Base-by-base conservation (phyloP, 1,140 invertebrate genomes). In the Saccostrea cuccullata region DNA sequence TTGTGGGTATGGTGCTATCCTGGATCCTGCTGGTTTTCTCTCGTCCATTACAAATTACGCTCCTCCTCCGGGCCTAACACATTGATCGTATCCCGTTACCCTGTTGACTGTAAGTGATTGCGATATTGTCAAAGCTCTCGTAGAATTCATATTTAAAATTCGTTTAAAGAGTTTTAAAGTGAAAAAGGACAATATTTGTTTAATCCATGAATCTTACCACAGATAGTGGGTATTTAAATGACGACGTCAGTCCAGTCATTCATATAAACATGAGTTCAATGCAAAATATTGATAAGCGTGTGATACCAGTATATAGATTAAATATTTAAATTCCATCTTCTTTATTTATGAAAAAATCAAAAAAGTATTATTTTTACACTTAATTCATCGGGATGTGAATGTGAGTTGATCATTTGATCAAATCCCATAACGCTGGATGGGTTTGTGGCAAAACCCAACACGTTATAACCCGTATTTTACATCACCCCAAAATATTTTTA, bases 161-260 rank as follows among this genome's bases (percentile, higher is more conserved):
- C 13, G 23, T 12, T 13, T 36, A 26, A 67, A 30, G 70, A 36
- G 8, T 30, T 77, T 77, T 77, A 30, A 77, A 77, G 70, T 9
- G 1, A 30, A 26, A 77, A 36, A 77, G 70, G 30, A 77, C 47
- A 77, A 77, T 77, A 77, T 77, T 77, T 77, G 70, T 77, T 40
- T 77, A 77, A 30, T 36, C 30, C 15, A 26, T 77, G 70, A 26
- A 77, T 77, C 70, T 15, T 2, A 9, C 23, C 15, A 30, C 2
- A 77, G 70, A 77, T 40, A 77, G 70, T 77, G 70, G 26, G 26
- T 36, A 77, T 77, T 77, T 77, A 77, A 77, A 77, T 47, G 23
- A 67, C n/a, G 60, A 64, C 60, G 23, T 67, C 60, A 23, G 11
- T 2, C 13, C 26, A 36, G 26, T 20, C 15, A 64, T 20, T 64